Evolutionary conservation across 2,888 invertebrate genomes (phyloP).

Genomic region (Cryptus armator): DNA sequence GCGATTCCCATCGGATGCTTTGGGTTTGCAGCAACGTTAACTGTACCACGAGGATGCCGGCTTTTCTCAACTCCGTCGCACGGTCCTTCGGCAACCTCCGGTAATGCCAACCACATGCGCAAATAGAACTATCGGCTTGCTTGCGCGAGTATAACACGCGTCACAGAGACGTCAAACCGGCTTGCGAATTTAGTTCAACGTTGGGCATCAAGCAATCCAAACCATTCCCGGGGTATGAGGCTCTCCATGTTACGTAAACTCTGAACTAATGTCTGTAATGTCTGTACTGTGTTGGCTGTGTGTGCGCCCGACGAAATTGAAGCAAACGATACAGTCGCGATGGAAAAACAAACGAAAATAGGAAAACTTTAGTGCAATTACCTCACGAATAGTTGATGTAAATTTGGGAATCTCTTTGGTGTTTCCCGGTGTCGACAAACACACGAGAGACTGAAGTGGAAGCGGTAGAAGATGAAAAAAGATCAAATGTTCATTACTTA

Average conservation of each 20-base stretch:
- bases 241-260: constrained; percentile 43
- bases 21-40: constrained; percentile 40
- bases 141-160: constrained; percentile 49
- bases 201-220: constrained; percentile 27
- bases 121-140: constrained; percentile 65
- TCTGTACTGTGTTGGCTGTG: constrained; percentile 59
- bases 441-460: too few species aligned
- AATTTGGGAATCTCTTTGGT: too few species aligned
- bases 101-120: constrained; percentile 62
- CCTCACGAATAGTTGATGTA: background rate
- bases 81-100: constrained; percentile 58
- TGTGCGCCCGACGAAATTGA: constrained; percentile 60
- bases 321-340: constrained; percentile 50
- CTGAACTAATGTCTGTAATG: constrained; percentile 48
- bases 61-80: constrained; percentile 57
- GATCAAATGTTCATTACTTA: too few species aligned
- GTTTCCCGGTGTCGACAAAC: too few species aligned
- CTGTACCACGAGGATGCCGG: constrained; percentile 44
- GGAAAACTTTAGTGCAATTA: background rate
- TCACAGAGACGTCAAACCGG: constrained; percentile 30
- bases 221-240: constrained; percentile 35
- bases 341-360: constrained; percentile 24
- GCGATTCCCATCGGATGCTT: constrained; percentile 51
- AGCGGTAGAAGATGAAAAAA: too few species aligned
- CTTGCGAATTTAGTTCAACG: constrained; percentile 24